phyloP scores from a whole-genome alignment of 2,888 invertebrate species.

The Cryptocheilus praepositus region DNA sequence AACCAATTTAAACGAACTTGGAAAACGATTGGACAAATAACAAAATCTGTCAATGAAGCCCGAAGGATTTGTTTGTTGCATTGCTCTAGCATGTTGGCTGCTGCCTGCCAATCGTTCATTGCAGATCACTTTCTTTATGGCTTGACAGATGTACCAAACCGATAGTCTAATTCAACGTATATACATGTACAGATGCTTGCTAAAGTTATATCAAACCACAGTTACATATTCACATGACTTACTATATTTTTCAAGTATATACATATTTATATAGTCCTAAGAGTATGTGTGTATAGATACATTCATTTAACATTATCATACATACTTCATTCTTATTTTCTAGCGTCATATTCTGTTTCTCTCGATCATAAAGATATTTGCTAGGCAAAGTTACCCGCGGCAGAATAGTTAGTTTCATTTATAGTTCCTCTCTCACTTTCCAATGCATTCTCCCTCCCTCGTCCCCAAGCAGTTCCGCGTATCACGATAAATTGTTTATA shows the following conservation, averaged over 20 bases:
- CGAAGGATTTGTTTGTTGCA: conserved; percentile 67
- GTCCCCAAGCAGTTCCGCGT: background rate
- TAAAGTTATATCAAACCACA: conserved; percentile 45
- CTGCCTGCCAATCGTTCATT: conserved; percentile 69
- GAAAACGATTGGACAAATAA: conserved; percentile 30
- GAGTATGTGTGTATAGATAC: conserved; percentile 46
- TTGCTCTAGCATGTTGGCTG: conserved; percentile 73
- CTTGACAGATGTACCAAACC: conserved; percentile 50
- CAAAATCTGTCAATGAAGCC: conserved; percentile 55
- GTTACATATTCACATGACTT: conserved; percentile 42
- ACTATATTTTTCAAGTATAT: conserved; percentile 43
- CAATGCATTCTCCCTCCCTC: conserved; percentile 8
- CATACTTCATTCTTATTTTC: conserved; percentile 56
- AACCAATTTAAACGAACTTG: conserved; percentile 33
- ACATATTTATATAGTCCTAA: conserved; percentile 29
- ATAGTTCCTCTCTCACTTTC: conserved; percentile 20
- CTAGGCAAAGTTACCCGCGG: conserved; percentile 25
- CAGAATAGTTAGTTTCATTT: conserved; percentile 31
- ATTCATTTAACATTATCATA: conserved; percentile 58
- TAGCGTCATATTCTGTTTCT: conserved; percentile 42
- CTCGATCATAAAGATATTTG: conserved; percentile 31
- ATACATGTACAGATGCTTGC: conserved; percentile 60
- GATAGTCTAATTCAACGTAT: conserved; percentile 39
- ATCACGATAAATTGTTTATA: too few species aligned
- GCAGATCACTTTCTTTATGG: conserved; percentile 60